Base-by-base conservation (phyloP, 2,113 vertebrate genomes). In the Petrocephalus zakoni region DNA sequence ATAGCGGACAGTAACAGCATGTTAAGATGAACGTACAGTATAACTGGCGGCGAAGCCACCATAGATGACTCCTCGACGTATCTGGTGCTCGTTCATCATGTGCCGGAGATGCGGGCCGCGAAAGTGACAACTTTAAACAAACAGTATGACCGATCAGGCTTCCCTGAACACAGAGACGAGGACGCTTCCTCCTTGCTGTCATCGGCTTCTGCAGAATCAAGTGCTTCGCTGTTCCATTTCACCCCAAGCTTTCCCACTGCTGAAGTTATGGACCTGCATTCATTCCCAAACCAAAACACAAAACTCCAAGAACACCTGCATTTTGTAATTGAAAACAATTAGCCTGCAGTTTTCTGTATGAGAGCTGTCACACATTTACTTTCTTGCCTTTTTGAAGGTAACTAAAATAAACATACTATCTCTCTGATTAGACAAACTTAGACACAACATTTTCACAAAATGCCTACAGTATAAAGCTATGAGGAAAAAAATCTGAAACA, bases 71-170 rank as follows among this genome's bases (percentile, higher is more conserved):
- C 29, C 68, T 37, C 61, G 0, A 5, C 5, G 34, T 37, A 29
- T 75, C 15, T 13, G n/a, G 68, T 29, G 13, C 11, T 37, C 13
- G 17, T 75, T 75, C 15, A 75, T 75, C 82, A 15, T 51, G 46
- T 83, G 46, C 37, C 21, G 10, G 21, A 84, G 46, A 84, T 52
- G 46, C 25, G n/a, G 22, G n/a, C 22, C 21, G 11, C n/a, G 42
- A 46, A 84, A 52, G 11, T 75, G 56, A 81, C 55, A 89, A 82
- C 90, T 88, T 84, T 21, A 84, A 85, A 56, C 55, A 55, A 88
- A 52, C 89, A 42, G 85, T 37, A 88, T 72, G 82, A 90, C 46
- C 29, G 89, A 46, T 81, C 25, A 9, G 68, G 56, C 47, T 7
- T 0, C 58, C 8, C 34, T 15, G 34, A 37, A 56, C 46, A 21